These are phyloP conservation scores for Cryptocephalus primarius DNA, from an alignment of 2,888 invertebrate genomes.

Conservation along the genomic window DNA sequence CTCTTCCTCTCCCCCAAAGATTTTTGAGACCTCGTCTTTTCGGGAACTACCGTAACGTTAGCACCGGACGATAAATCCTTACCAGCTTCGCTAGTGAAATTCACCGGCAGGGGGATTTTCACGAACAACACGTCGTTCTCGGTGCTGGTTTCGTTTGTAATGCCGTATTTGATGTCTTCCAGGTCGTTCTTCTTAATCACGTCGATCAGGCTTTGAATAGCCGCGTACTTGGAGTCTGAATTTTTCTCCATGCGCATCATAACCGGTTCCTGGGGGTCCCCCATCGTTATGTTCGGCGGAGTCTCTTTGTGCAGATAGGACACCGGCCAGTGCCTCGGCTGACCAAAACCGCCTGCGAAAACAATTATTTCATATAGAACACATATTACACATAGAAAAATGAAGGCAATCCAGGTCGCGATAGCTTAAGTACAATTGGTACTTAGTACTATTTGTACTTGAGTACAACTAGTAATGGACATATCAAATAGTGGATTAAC, in stretches of 20 bases:
- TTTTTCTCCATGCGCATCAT: constrained; percentile 10
- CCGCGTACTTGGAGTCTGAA: constrained; percentile 23
- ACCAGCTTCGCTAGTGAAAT: constrained; percentile 21
- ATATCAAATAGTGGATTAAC: no score
- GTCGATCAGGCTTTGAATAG: constrained; percentile 33
- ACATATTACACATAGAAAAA: no score
- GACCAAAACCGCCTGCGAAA: constrained; percentile 34
- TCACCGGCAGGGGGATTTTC: constrained; percentile 32
- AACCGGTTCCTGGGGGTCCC: constrained; percentile 3
- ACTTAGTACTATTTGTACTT: no score
- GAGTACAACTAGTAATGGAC: no score
- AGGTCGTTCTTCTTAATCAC: constrained; percentile 33
- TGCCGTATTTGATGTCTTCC: constrained; percentile 31
- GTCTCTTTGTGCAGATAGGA: constrained; percentile 70
- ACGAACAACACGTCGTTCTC: constrained; percentile 31
- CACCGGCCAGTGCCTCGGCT: constrained; percentile 57
- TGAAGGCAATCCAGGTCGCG: no score
- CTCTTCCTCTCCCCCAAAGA: constrained; percentile 4
- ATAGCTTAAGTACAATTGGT: no score
- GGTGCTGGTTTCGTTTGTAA: constrained; percentile 29
- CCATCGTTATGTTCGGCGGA: constrained; percentile 50
- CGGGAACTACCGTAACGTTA: no score
- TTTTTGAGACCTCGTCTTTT: constrained; percentile 13
- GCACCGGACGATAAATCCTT: no score
- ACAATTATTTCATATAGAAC: background rate